Conservation (phyloP, 2,888 invertebrate species). For the Adelphocoris suturalis region DNA sequence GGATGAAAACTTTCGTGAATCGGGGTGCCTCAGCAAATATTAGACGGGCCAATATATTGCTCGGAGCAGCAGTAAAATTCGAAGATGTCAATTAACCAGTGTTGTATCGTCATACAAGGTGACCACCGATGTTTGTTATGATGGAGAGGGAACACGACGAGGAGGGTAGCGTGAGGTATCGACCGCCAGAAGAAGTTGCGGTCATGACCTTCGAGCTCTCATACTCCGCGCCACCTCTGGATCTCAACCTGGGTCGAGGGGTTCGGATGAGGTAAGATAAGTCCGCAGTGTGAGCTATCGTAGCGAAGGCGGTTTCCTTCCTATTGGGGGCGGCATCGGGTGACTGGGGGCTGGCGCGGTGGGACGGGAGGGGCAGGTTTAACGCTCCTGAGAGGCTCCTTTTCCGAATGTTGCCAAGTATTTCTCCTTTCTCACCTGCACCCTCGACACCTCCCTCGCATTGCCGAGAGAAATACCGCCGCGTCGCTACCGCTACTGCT, state of each 20-base stretch:
- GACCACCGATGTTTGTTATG: no score
- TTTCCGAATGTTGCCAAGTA: conserved; percentile 46
- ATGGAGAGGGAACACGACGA: no score
- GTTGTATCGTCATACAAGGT: no score
- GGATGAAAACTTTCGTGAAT: no score
- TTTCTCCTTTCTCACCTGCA: conserved; percentile 42
- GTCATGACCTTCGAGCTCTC: conserved; percentile 52
- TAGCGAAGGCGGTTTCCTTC: background rate
- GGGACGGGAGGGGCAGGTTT: background rate
- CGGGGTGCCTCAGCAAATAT: no score
- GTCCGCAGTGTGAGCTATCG: conserved; percentile 56
- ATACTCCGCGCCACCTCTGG: background rate
- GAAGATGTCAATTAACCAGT: no score
- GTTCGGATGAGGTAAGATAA: conserved; percentile 49
- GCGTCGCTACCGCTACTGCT: background rate
- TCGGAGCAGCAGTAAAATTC: no score
- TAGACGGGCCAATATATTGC: no score
- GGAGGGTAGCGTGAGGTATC: conserved; percentile 1
- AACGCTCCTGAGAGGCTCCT: conserved; percentile 46
- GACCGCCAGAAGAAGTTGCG: conserved; percentile 56
- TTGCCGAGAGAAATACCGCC: conserved; percentile 11
- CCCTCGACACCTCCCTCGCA: conserved; percentile 15
- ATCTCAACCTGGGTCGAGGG: background rate
- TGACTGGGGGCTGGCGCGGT: background rate
- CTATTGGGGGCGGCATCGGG: background rate